Evolutionary conservation across 1,140 invertebrate genomes (phyloP), one percentile per base, ranked within the genome.

Genomic region (Drosophila rufa): DNA sequence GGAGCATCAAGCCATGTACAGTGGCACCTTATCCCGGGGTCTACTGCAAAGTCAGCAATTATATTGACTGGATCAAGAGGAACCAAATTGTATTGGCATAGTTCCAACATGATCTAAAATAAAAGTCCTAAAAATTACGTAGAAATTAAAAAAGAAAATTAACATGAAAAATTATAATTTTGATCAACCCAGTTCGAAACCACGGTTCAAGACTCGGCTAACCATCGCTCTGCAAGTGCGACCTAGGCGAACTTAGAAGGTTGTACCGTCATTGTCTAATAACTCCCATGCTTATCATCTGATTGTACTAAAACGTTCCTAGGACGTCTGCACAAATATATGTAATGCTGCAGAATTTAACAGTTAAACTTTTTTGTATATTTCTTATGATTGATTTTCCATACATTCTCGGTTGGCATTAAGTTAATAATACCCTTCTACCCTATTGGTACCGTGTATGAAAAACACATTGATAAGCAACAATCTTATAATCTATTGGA

Each of bases 1-100:
- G 93, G 93, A 93, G 93, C 47, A 61, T 90, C 9, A 93, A 93
- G 61, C 93, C 93, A 2, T 94, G 94, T 69, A 91, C 93, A 0
- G 75, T 84, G 27, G 75, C 90, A 0, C 92, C 87, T 4, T 92
- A 91, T 61, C 93, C 94, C 1, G 93, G 93, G 14, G 93, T 94
- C 14, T 94, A 93, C 68, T 92, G 94, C 15, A 93, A 92, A 70
- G 93, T 95, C 0, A 66, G 92, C 3, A 74, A 80, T 59, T 94
- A 93, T 68, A 15, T 92, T 27, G 82, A 92, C 46, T 94, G 94
- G 94, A 94, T 94, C 60, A 75, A 62, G 15, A 66, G 30, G 17
- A 84, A 48, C 40, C 81, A 79, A 58, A 79, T 85, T 11, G 84
- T 79, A 55, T 55, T 90, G 93, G 93, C 17, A 69, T 30, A 22